Evolutionary conservation across 1,140 invertebrate genomes (phyloP), one percentile per base, ranked within the genome.

Genomic region (Hylaeus volcanicus): DNA sequence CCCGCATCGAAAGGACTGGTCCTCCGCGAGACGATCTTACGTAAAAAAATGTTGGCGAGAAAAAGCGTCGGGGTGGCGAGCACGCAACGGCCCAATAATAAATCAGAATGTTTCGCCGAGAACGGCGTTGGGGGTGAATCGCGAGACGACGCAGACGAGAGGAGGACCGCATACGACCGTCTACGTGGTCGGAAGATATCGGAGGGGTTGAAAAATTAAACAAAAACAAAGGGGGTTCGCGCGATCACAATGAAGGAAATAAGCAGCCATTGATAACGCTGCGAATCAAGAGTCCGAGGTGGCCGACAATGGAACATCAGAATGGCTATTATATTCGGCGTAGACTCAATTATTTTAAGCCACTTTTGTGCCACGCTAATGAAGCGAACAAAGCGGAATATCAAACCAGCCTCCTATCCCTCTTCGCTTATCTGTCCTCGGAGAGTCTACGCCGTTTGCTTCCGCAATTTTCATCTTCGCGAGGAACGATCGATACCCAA

Each of bases 271-370:
- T 84, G 80, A 87, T 85, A 88, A 89, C 82, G 75, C 66, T 15
- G 56, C 77, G 85, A 88, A 91, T 90, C 89, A 84, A 74, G 76
- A 90, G 82, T 87, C 86, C 82, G 70, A 75, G 79, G 73, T 61
- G 70, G 82, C 74, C 81, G 85, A 92, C 91, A 92, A 92, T 91
- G 86, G 88, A 82, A 90, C 88, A 91, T 90, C 89, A 91, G 88
- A 92, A 92, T 92, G 73, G 89, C 86, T 68, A 88, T 90, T 89
- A 91, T 91, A 85, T 87, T 56, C 86, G 79, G 79, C 83, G 89
- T 85, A 91, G 91, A 92, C 91, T 92, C 88, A 92, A 92, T 92
- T 92, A 92, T 92, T 91, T 91, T 89, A 91, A 92, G 90, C 90
- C 84, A 92, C 91, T 92, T 92, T 92, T 92, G 91, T 92, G 88